Evolutionary conservation across 2,797 vertebrate species (phyloP).

Genomic region (Leuciscus waleckii): DNA sequence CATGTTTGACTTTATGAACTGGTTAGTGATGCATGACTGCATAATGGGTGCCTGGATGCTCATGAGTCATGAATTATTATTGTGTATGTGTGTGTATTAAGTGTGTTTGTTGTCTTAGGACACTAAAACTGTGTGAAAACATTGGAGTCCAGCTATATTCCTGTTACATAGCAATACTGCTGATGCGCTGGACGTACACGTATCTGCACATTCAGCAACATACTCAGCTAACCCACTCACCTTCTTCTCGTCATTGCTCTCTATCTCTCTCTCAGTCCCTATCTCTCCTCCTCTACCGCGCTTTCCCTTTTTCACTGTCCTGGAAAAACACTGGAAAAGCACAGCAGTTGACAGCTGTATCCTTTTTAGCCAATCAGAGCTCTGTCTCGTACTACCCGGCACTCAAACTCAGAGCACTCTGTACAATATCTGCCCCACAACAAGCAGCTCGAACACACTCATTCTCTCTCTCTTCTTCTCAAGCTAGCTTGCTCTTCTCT

Average conservation of each 20-base stretch:
- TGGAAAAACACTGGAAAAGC: constrained; percentile 72
- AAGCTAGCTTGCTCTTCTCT: constrained; percentile 40
- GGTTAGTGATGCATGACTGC: constrained; percentile 31
- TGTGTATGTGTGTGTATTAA: constrained; percentile 22
- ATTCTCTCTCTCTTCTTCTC: constrained; percentile 37
- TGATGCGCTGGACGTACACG: constrained; percentile 35
- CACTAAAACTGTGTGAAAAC: constrained; percentile 2
- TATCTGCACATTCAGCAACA: constrained; percentile 54
- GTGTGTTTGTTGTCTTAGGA: constrained; percentile 17
- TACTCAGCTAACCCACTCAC: constrained; percentile 41
- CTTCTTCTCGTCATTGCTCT: constrained; percentile 26
- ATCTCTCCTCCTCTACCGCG: not conserved
- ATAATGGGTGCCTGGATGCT: not conserved
- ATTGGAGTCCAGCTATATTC: constrained; percentile 1
- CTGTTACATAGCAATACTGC: constrained; percentile 36
- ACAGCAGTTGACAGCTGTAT: constrained; percentile 78
- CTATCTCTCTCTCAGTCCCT: constrained; percentile 21
- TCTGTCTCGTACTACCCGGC: constrained; percentile 64
- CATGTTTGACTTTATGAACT: constrained; percentile 17
- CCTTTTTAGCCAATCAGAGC: constrained; percentile 75
- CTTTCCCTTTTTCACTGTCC: constrained; percentile 27
- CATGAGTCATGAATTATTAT: constrained; percentile 36
- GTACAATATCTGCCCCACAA: constrained; percentile 82
- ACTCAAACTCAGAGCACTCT: constrained; percentile 67
- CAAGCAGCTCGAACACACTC: constrained; percentile 65